Evolutionary conservation across 2,797 vertebrate species (phyloP).

Genomic region (Muscicapa striata): DNA sequence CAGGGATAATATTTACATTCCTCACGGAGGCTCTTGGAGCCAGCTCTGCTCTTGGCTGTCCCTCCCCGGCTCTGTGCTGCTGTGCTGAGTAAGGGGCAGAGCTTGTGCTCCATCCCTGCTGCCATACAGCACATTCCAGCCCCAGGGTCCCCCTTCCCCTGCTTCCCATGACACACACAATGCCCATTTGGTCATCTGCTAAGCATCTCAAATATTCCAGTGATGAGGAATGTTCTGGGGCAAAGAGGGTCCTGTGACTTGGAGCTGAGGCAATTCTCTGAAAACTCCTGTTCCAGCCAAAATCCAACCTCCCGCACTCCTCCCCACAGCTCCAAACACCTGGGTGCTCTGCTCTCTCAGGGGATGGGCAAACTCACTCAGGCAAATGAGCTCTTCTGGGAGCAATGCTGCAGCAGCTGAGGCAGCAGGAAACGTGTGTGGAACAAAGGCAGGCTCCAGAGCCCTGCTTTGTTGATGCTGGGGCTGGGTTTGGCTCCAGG

Average conservation of each 20-base stretch:
- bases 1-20: conserved; percentile 45
- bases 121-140: background rate
- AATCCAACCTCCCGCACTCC: background rate
- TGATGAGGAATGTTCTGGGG: conserved; percentile 2
- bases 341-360: background rate
- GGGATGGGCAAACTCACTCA: background rate
- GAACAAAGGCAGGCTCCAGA: background rate
- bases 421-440: background rate
- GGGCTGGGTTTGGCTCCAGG: background rate
- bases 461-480: background rate
- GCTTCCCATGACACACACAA: background rate
- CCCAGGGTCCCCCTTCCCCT: background rate
- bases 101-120: background rate
- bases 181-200: background rate
- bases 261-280: background rate
- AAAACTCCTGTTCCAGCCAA: background rate
- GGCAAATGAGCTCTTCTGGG: background rate
- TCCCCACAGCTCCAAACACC: background rate
- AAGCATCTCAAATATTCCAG: conserved; percentile 5
- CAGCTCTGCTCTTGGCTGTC: background rate
- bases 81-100: background rate
- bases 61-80: background rate
- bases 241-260: background rate
- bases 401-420: rapidly evolving
- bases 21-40: background rate